Evolutionary conservation across 2,113 vertebrate species (phyloP), one percentile per base, ranked within the genome.

Genomic region (Nymphicus hollandicus): DNA sequence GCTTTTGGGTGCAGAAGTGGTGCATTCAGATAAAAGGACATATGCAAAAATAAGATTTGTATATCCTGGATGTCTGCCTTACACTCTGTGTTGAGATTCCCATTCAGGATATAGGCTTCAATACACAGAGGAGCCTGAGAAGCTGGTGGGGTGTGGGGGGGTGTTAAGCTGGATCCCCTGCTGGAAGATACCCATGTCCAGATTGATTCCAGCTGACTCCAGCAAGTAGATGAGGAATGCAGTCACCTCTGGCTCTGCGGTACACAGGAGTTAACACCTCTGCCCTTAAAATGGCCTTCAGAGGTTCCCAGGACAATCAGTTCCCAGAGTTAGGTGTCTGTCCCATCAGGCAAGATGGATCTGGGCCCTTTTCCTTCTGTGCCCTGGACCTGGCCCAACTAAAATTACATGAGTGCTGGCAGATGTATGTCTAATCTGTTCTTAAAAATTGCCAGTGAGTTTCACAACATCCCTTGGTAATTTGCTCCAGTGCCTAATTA

Each of bases 391-490:
- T 53, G 68, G 46, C 77, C 92, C 95, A 96, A 90, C 66, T 88
- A 80, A 95, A 97, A 96, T 93, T 88, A 83, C 95, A 90, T 43
- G 86, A 91, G 82, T 70, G 82, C 61, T 96, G 92, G 92, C 95
- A 96, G 95, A 94, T 92, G 90, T 88, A 90, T 66, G 76, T 94
- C 94, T 96, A 97, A 95, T 96, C 94, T 94, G 95, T 90, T 96
- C 95, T 86, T 97, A 88, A 93, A 94, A 94, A 93, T 82, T 97
- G 94, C 95, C 94, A 96, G 88, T 81, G 95, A 96, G 86, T 97
- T 97, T 96, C 96, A 97, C 91, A 97, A 93, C 72, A 83, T 97
- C 96, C 91, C 92, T 63, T 94, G 96, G 88, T 96, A 96, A 94
- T 96, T 95, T 93, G 92, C 95, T 96, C 91, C 76, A 46, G 53